Evolutionary conservation across 2,888 invertebrate genomes (phyloP).

Genomic region (Falcaria lacertinaria): DNA sequence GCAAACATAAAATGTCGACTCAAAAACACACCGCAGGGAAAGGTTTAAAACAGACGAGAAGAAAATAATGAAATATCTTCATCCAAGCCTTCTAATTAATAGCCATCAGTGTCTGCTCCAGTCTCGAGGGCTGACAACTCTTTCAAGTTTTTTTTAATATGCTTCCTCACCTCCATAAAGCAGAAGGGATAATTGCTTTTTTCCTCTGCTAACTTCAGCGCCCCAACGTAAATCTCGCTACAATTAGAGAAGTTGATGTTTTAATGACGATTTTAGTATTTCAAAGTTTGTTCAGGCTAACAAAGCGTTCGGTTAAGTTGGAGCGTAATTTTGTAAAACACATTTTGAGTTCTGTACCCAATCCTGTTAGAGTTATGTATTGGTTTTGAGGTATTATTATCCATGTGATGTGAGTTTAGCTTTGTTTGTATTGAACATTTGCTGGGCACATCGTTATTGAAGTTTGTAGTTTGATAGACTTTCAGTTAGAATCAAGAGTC

Average conservation of each 20-base stretch:
- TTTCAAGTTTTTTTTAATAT: constrained; percentile 78
- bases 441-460: background rate
- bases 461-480: background rate
- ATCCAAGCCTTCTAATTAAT: constrained; percentile 79
- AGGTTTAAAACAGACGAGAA: constrained; percentile 36
- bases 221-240: constrained; percentile 54
- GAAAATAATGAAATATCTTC: constrained; percentile 76
- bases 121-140: constrained; percentile 68
- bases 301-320: constrained; percentile 6
- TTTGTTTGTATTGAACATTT: background rate
- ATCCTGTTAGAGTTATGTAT: constrained; percentile 1
- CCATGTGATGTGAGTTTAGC: background rate
- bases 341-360: background rate
- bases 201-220: constrained; percentile 53
- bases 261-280: constrained; percentile 34
- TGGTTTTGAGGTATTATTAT: background rate
- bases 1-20: no score
- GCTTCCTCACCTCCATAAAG: constrained; percentile 75
- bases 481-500: no score
- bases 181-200: constrained; percentile 74
- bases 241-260: constrained; percentile 59
- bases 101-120: constrained; percentile 77
- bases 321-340: background rate
- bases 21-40: constrained; percentile 21
- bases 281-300: constrained; percentile 16